phyloP scores from a whole-genome alignment of 1,140 invertebrate species.

The Sitobion miscanthi region DNA sequence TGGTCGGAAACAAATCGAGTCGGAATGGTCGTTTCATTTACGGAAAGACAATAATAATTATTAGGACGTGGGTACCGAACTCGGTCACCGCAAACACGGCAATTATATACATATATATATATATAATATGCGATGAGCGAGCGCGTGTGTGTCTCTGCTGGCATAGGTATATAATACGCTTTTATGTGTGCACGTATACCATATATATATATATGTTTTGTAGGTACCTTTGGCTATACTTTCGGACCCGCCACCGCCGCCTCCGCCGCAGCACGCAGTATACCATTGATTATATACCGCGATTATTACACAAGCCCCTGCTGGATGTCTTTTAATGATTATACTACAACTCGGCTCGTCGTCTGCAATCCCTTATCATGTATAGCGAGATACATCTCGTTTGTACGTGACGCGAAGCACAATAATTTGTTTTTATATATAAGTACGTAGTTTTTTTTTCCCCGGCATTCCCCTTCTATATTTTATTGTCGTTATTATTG shows the following conservation, averaged over 20 bases:
- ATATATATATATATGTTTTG: not conserved
- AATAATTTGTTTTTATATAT: not conserved
- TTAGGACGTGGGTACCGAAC: conserved; percentile 12
- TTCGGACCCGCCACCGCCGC: not conserved
- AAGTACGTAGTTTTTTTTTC: not conserved
- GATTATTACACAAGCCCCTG: conserved; percentile 35
- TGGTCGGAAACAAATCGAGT: conserved; percentile 2
- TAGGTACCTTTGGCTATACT: not conserved
- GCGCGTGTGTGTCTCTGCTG: not conserved
- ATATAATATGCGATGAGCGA: not conserved
- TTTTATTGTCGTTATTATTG: not conserved
- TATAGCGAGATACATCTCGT: not conserved
- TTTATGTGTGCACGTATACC: not conserved
- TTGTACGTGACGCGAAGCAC: conserved; percentile 26
- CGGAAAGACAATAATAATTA: conserved; percentile 40
- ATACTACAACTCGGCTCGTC: not conserved
- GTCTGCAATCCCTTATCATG: not conserved
- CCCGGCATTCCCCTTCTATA: not conserved
- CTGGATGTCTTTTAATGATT: conserved; percentile 30
- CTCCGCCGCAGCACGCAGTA: not conserved
- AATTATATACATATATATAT: not conserved
- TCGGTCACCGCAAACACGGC: conserved; percentile 30
- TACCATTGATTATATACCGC: conserved; percentile 32
- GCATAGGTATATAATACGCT: not conserved
- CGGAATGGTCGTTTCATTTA: conserved; percentile 38